A percentile compares a stretch with the other conserved stretches of the same genome.
phyloP scores from a whole-genome alignment of 2,113 vertebrate species.

The Equus przewalskii region DNA sequence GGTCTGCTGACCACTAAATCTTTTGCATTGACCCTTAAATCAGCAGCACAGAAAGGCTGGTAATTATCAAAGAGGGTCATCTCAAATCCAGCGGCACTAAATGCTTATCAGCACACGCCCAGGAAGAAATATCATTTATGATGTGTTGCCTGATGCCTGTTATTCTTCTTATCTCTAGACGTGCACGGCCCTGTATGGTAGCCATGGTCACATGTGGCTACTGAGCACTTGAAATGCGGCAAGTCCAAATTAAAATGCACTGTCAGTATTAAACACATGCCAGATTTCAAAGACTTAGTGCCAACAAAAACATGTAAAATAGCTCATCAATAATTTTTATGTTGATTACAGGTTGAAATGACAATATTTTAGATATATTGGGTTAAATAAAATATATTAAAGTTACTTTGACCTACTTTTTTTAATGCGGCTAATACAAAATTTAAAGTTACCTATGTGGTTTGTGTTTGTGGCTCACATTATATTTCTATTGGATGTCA shows the following conservation, averaged over 20 bases:
- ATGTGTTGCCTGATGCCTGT: neutral
- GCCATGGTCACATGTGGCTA: neutral
- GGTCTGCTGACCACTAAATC: neutral
- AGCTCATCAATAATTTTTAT: neutral
- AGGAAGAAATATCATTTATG: neutral
- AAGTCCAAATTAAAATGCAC: neutral
- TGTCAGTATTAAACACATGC: neutral
- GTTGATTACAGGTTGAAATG: neutral
- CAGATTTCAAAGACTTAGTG: neutral
- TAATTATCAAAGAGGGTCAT: neutral
- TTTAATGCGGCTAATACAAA: neutral
- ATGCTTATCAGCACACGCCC: neutral
- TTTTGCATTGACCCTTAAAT: neutral
- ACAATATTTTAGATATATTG: neutral
- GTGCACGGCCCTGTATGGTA: neutral
- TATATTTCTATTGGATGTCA: neutral
- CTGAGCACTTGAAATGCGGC: neutral
- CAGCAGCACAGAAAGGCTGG: neutral
- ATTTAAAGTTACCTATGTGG: neutral
- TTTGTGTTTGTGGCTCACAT: neutral
- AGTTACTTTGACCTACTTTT: neutral
- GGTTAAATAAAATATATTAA: constrained; percentile 21
- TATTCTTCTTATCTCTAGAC: neutral
- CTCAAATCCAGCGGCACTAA: neutral
- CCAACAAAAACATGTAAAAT: neutral